These are phyloP conservation scores for Halotydeus destructor DNA, from an alignment of 1,140 invertebrate species.

Conservation along the genomic window DNA sequence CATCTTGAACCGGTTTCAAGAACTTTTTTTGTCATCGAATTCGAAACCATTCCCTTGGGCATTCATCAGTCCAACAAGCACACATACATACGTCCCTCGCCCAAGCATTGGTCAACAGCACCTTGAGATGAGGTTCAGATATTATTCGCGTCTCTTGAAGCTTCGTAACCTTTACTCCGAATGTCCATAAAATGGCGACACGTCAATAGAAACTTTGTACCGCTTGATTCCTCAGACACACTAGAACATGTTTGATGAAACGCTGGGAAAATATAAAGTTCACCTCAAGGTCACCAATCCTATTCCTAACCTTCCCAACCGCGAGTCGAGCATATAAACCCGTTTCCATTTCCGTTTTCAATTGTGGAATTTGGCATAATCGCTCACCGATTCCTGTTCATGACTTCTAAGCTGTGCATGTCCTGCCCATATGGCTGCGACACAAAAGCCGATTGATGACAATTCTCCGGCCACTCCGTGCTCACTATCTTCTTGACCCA, in stretches of 20 bases:
- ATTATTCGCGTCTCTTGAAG: conserved; percentile 13
- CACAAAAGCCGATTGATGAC: background rate
- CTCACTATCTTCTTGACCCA: conserved; percentile 3
- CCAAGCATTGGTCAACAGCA: conserved; percentile 13
- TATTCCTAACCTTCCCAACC: conserved; percentile 30
- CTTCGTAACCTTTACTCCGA: conserved; percentile 13
- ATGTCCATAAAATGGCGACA: conserved; percentile 40
- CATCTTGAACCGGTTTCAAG: conserved; percentile 52
- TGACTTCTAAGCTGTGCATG: conserved; percentile 5
- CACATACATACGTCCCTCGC: conserved; percentile 20
- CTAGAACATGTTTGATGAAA: conserved; percentile 51
- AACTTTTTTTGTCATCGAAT: conserved; percentile 26
- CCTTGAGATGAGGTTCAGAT: conserved; percentile 12
- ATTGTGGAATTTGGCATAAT: conserved; percentile 23
- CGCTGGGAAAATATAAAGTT: conserved; percentile 39
- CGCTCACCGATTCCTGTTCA: conserved; percentile 17
- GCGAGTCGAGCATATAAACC: conserved; percentile 31
- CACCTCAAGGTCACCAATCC: conserved; percentile 30
- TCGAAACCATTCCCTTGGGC: conserved; percentile 54
- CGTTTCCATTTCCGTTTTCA: conserved; percentile 23
- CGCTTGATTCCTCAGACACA: conserved; percentile 52
- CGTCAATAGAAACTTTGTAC: conserved; percentile 56
- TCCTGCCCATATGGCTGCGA: background rate
- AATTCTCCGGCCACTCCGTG: background rate
- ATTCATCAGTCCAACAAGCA: conserved; percentile 61